Evolutionary conservation across 1,140 invertebrate genomes (phyloP), one percentile per base, ranked within the genome.

Genomic region (Pentalonia nigronervosa): DNA sequence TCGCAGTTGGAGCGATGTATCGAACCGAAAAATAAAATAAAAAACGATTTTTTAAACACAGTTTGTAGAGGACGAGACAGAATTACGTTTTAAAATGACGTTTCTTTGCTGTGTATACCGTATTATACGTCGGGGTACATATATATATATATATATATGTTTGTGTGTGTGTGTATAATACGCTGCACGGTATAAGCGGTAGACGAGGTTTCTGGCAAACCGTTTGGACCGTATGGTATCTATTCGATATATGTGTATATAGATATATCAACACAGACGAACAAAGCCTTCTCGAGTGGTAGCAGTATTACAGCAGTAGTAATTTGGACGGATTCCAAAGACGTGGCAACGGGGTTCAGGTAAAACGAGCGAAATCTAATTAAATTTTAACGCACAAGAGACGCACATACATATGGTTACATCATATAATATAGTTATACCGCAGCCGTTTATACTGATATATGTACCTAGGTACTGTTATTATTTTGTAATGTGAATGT

Each of bases 311-410:
- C 60, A 84, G 4, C 41, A 23, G 83, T 88, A 50, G 47, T 89
- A 36, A 50, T 89, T 87, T 89, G 87, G 87, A 89, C 21, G 48
- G 7, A 50, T 53, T 89, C 88, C 88, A 90, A 90, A 60, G 36
- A 90, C 23, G 50, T 90, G 23, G 88, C 20, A 14, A 76, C 60
- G 25, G 23, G 25, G 23, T 90, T 41, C 88, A 90, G 88, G 50
- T 60, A 90, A 90, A 90, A 90, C 36, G 53, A 56, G 34, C 11
- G 25, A 60, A 60, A 90, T 60, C 88, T 11, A 90, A 90, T 90
- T 90, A 56, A 90, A 90, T 60, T 41, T 90, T 53, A 90, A 50
- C 47, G 36, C 1, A 34, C 84, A 48, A 87, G 48, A 87, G 23
- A 48, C 30, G 23, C 21, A 88, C 50, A 53, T 20, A 53, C 21